Evolutionary conservation across 2,888 invertebrate genomes (phyloP).

Genomic region (Carcina quercana): DNA sequence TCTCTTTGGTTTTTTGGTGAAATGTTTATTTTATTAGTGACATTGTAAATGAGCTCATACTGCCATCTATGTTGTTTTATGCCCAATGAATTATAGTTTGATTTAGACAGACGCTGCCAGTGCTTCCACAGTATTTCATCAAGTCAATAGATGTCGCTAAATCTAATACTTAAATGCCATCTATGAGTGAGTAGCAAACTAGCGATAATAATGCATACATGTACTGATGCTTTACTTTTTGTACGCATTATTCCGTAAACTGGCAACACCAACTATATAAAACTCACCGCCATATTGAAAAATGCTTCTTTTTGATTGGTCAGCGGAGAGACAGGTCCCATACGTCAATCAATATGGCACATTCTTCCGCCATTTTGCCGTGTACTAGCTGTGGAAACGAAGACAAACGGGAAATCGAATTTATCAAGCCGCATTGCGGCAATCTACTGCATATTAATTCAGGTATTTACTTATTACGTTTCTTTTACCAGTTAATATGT

Average conservation of each 20-base stretch:
- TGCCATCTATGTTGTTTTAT: conserved; percentile 20
- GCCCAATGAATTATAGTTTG: too few relatives aligned
- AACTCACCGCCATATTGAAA: conserved; percentile 36
- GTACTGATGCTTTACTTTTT: not conserved
- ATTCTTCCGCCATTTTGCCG: conserved; percentile 54
- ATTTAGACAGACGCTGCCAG: too few relatives aligned
- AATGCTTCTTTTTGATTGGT: conserved; percentile 64
- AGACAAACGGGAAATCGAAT: conserved; percentile 16
- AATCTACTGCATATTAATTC: conserved; percentile 31
- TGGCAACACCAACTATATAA: conserved; percentile 54
- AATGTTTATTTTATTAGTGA: not conserved
- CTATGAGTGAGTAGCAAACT: conserved; percentile 16
- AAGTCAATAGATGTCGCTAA: conserved; percentile 25
- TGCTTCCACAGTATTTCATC: too few relatives aligned
- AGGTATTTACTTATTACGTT: conserved; percentile 36
- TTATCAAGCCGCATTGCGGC: conserved; percentile 58
- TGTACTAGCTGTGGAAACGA: conserved; percentile 19
- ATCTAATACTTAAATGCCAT: conserved; percentile 10
- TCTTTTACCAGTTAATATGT: not conserved
- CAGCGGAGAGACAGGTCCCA: conserved; percentile 14
- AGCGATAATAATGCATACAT: not conserved
- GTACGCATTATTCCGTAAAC: conserved; percentile 12
- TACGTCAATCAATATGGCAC: conserved; percentile 24
- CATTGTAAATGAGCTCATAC: conserved; percentile 3
- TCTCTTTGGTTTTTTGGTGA: not conserved